Conservation (phyloP, 2,888 invertebrate genomes). For the Melieria crassipennis region DNA sequence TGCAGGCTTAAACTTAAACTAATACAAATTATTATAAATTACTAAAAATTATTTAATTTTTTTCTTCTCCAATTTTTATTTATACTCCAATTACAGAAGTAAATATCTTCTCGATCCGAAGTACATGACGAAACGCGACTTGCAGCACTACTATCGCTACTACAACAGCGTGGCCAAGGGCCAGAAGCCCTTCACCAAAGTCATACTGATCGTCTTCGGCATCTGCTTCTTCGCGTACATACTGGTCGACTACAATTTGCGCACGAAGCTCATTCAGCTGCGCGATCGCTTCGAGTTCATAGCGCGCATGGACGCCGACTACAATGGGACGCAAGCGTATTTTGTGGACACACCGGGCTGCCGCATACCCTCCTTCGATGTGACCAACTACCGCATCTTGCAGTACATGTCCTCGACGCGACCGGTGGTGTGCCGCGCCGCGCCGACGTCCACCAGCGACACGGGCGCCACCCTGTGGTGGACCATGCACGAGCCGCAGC, state of each 20-base stretch:
- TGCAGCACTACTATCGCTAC: constrained; percentile 60
- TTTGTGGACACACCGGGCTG: constrained; percentile 64
- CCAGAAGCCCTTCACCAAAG: constrained; percentile 58
- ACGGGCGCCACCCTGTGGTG: constrained; percentile 48
- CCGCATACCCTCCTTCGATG: constrained; percentile 63
- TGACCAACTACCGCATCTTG: constrained; percentile 57
- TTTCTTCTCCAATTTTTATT: background rate
- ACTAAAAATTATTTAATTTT: background rate
- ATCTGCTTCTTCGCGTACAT: constrained; percentile 62
- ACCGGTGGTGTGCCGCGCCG: constrained; percentile 53
- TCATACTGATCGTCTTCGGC: constrained; percentile 56
- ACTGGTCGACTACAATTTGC: constrained; percentile 62
- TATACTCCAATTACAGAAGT: constrained; percentile 47
- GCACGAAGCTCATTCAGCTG: constrained; percentile 57
- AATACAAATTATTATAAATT: no score
- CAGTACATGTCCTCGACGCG: constrained; percentile 57
- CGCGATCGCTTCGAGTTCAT: constrained; percentile 61
- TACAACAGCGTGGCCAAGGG: constrained; percentile 58
- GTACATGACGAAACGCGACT: constrained; percentile 62
- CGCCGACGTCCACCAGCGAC: constrained; percentile 53
- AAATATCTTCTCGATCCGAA: constrained; percentile 61
- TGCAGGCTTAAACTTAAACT: no score
- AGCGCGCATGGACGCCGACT: constrained; percentile 57
- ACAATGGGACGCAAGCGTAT: constrained; percentile 59
- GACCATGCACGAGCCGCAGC: constrained; percentile 53